Evolutionary conservation across 1,140 invertebrate genomes (phyloP), one percentile per base, ranked within the genome.

Genomic region (Helicoverpa armigera): DNA sequence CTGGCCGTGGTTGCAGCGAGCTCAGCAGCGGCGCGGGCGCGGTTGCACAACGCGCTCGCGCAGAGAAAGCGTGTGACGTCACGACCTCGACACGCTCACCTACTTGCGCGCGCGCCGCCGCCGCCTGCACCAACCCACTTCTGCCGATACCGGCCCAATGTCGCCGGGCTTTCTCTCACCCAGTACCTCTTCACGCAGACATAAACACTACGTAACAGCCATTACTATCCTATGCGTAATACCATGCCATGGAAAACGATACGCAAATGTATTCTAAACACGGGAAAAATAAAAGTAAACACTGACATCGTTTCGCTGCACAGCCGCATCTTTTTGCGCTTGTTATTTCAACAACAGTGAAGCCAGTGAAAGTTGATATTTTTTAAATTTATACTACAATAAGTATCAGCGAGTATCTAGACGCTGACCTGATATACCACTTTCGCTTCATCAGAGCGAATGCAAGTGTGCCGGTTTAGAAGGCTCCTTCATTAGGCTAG

Each of bases 81-180:
- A 94, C 91, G 92, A 90, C 93, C 93, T 94, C 93, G 93, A 94
- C 93, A 94, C 88, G 92, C 89, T 94, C 92, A 94, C 93, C 93
- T 90, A 94, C 85, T 91, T 92, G 92, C 89, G 87, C 86, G 82
- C 80, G 84, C 87, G 80, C 83, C 73, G 75, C 60, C 82, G 80
- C 63, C 82, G 86, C 83, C 83, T 86, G 87, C 91, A 90, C 84
- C 90, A 91, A 91, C 91, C 89, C 90, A 93, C 91, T 92, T 93
- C 87, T 63, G 50, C 54, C 72, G 84, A 85, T 88, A 87, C 86
- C 83, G 86, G 84, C 86, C 85, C 90, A 92, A 94, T 94, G 90
- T 90, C 90, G 82, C 73, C 73, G 87, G 85, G 90, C 92, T 93
- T 94, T 94, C 92, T 92, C 90, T 87, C 35, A 67, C 61, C 79